Evolutionary conservation across 2,888 invertebrate species (phyloP).

Genomic region (Ectobius pallidus): DNA sequence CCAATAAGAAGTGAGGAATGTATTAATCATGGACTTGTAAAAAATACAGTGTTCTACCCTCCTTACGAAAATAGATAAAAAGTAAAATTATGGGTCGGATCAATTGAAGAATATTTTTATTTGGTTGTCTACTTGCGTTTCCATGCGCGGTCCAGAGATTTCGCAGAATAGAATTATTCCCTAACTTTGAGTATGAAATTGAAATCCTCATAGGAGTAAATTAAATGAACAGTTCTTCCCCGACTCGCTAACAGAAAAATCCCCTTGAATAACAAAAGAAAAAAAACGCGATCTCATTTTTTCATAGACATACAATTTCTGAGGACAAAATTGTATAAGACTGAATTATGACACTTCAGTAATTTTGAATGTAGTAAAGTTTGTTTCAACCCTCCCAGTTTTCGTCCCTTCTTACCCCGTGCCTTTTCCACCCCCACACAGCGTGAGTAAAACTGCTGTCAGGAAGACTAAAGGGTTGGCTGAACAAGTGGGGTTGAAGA

Average conservation of each 20-base stretch:
- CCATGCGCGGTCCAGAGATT: slow-evolving; percentile 18
- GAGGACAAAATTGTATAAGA: slow-evolving; percentile 33
- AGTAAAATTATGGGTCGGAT: background rate
- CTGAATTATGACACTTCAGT: slow-evolving; percentile 32
- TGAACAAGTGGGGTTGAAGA: slow-evolving; percentile 7
- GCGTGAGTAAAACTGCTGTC: slow-evolving; percentile 13
- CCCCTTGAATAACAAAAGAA: slow-evolving; percentile 35
- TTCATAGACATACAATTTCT: slow-evolving; percentile 28
- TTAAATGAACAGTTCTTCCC: slow-evolving; percentile 34
- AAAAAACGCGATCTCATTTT: slow-evolving; percentile 28
- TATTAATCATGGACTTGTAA: too few species aligned
- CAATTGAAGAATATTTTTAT: background rate
- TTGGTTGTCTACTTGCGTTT: background rate
- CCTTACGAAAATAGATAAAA: too few species aligned
- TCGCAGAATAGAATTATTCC: slow-evolving; percentile 28
- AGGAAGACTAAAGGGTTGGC: slow-evolving; percentile 28
- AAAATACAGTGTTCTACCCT: too few species aligned
- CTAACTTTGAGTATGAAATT: slow-evolving; percentile 32
- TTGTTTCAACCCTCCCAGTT: slow-evolving; percentile 29
- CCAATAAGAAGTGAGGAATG: too few species aligned
- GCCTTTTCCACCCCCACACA: background rate
- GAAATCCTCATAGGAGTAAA: slow-evolving; percentile 34
- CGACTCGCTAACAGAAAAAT: background rate
- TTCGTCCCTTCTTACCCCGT: background rate
- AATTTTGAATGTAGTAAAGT: slow-evolving; percentile 30